Base-by-base conservation (phyloP, 2,888 invertebrate genomes). In the Diogma glabrata region DNA sequence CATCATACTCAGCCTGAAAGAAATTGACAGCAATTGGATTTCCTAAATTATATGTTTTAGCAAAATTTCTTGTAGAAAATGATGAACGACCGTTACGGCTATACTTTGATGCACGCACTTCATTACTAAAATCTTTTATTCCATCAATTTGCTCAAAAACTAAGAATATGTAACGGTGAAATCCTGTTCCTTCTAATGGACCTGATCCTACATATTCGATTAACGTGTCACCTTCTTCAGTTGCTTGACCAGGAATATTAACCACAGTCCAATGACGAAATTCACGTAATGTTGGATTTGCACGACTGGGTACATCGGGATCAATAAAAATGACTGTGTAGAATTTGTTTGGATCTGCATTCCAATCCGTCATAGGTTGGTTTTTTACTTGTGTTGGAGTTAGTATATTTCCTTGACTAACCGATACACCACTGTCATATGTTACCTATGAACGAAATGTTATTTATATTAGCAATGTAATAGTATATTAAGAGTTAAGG, bases 301-400 rank as follows among this genome's bases (percentile, higher is more conserved):
- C 62, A 20, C 81, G 71, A 53, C 75, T 77, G 7, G 82, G 82
- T 1, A 84, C 84, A 70, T 87, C 86, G 1, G 69, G 69, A 83
- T 90, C 90, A 50, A 87, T 88, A 87, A 89, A 84, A 60, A 83
- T 82, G 3, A 92, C 69, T 0, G 88, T 85, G 66, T 92, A 92
- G 51, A 78, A 76, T 24, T 72, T 60, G 48, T 66, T 66, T 0
- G 70, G 54, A 2, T 76, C 75, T 1, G 76, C 78, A 1, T 77
- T 73, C 84, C 85, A 92, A 1, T 71, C 66, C 2, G 91, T 74
- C 0, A 67, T 68, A 0, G 91, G 91, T 24, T 72, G 66, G 64
- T 85, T 77, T 66, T 89, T 84, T 5, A 87, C 87, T 57, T 79
- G 78, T 0, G 82, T 84, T 1, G 86, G 86, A 0, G 87, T 87